Percentiles rank a stretch among this genome's conserved stretches.
Evolutionary conservation across 2,113 vertebrate genomes (phyloP).

Genomic region (Brachypteracias leptosomus): DNA sequence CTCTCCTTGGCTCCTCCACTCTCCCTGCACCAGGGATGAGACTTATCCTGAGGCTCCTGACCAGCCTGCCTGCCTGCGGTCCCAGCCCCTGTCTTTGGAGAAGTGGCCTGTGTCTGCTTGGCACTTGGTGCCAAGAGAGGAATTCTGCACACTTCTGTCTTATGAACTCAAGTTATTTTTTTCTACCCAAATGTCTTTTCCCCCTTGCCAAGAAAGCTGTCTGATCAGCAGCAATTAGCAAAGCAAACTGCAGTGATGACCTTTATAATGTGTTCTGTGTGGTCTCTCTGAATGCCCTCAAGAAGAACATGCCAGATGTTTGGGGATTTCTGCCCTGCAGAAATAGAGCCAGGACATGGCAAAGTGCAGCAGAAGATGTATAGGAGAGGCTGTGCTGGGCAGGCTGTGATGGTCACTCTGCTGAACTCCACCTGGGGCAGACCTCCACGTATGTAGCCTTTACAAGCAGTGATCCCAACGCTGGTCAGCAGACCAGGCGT

Average conservation of each 20-base stretch:
- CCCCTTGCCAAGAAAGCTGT: background rate
- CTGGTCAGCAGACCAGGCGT: rapidly evolving
- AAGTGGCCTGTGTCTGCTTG: background rate
- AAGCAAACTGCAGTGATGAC: background rate
- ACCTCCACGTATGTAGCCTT: background rate
- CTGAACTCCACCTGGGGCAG: background rate
- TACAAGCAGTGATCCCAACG: background rate
- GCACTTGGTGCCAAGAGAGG: background rate
- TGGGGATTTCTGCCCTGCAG: background rate
- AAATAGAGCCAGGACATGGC: background rate
- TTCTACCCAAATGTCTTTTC: background rate
- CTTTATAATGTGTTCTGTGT: background rate
- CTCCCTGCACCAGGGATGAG: background rate
- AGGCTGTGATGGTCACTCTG: background rate
- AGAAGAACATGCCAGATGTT: background rate
- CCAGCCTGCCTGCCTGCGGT: background rate
- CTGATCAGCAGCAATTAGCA: slow-evolving; percentile 23
- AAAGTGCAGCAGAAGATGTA: too few relatives aligned
- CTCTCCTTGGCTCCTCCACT: background rate
- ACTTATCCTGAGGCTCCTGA: background rate
- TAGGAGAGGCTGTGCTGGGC: background rate
- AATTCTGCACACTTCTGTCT: background rate
- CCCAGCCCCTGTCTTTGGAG: background rate
- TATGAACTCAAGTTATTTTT: background rate
- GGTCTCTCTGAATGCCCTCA: background rate